Evolutionary conservation across 2,888 invertebrate genomes (phyloP).

Genomic region (Leucoptera coffeella): DNA sequence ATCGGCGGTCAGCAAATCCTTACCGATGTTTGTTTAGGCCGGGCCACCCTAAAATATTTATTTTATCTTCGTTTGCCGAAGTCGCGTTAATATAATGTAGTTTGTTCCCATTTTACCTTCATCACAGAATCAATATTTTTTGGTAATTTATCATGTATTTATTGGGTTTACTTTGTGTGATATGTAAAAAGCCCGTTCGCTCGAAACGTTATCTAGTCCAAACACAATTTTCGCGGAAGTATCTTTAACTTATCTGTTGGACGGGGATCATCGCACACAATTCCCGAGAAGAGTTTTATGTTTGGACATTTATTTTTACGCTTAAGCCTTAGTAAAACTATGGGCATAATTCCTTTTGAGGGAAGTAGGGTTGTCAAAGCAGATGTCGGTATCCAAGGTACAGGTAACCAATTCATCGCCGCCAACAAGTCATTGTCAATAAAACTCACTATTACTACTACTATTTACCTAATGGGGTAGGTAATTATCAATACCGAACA

Average conservation of each 20-base stretch:
- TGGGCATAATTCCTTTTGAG: too few species aligned
- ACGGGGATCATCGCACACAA: too few species aligned
- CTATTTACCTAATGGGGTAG: too few species aligned
- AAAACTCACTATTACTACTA: too few species aligned
- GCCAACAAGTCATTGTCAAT: too few species aligned
- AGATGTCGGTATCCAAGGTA: too few species aligned
- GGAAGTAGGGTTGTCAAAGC: too few species aligned
- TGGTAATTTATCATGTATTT: slow-evolving; percentile 23
- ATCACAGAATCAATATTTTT: slow-evolving; percentile 37
- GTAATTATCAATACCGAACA: too few species aligned
- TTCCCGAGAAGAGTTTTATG: too few species aligned
- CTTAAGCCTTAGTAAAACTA: too few species aligned
- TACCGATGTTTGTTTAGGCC: slow-evolving; percentile 47
- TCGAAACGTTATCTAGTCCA: slow-evolving; percentile 34
- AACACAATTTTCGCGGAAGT: slow-evolving; percentile 44
- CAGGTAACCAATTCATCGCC: too few species aligned
- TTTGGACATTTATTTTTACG: too few species aligned
- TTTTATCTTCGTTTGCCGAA: slow-evolving; percentile 51
- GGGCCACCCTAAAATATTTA: slow-evolving; percentile 52
- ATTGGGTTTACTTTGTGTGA: slow-evolving; percentile 10
- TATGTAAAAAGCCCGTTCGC: slow-evolving; percentile 40
- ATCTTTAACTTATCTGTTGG: neutral
- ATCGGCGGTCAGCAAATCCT: slow-evolving; percentile 51
- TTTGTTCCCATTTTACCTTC: slow-evolving; percentile 43
- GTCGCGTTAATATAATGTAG: slow-evolving; percentile 49